Base-by-base conservation (phyloP, 2,113 vertebrate species). In the Paralichthys olivaceus region DNA sequence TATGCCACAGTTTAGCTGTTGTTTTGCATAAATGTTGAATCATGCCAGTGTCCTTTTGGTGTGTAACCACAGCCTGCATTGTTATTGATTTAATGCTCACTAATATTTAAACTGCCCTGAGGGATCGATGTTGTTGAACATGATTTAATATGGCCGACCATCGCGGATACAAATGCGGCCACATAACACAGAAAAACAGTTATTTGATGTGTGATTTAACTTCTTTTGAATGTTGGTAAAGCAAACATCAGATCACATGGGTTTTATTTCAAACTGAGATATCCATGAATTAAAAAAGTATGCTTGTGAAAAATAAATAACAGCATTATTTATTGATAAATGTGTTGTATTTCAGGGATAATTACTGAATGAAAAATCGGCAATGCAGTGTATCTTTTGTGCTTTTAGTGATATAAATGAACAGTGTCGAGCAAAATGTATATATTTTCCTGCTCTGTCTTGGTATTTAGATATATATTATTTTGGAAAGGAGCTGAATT, bases 11-110 rank as follows among this genome's bases (percentile, higher is more conserved):
- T 92, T 90, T 88, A 91, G 86, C 90, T 91, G 88, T 92, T 92
- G 91, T 92, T 92, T 91, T 93, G 90, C 92, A 93, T 92, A 90
- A 92, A 92, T 90, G 92, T 93, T 92, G 90, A 92, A 92, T 93
- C 90, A 92, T 84, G 89, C 90, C 90, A 91, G 86, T 78, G 71
- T 92, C 88, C 86, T 87, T 91, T 93, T 88, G 91, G 73, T 82
- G 83, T 79, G 84, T 78, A 89, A 89, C 89, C 92, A 90, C 91
- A 90, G 88, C 77, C 83, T 74, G 83, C 86, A 80, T 80, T 92
- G 87, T 90, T 93, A 92, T 92, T 92, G 92, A 93, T 93, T 92
- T 91, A 92, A 92, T 92, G 86, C 89, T 88, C 87, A 87, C 91
- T 91, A 91, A 92, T 92, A 93, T 92, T 91, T 93, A 92, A 93